phyloP scores from a whole-genome alignment of 2,797 vertebrate genomes.

The Neoniphon sammara region DNA sequence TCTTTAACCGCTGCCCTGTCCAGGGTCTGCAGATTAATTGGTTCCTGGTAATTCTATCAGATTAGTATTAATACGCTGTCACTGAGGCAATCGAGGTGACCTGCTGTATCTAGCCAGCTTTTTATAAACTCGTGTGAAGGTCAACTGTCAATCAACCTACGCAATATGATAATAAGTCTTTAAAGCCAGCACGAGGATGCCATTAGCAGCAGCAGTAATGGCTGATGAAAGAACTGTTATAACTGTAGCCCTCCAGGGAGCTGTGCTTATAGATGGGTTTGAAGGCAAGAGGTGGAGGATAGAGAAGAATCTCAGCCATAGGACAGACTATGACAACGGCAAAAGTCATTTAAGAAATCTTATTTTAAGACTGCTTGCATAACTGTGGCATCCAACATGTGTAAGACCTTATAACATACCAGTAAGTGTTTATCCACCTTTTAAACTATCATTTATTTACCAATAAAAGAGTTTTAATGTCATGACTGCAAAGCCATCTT shows the following conservation, averaged over 20 bases:
- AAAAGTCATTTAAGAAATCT: too few relatives aligned
- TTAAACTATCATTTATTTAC: background rate
- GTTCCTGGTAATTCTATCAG: slow-evolving; percentile 80
- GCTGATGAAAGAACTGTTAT: slow-evolving; percentile 73
- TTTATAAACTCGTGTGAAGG: slow-evolving; percentile 81
- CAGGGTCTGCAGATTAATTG: slow-evolving; percentile 77
- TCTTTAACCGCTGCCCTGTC: slow-evolving; percentile 69
- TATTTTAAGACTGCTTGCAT: slow-evolving; percentile 36
- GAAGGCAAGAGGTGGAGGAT: slow-evolving; percentile 29
- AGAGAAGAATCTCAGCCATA: slow-evolving; percentile 18
- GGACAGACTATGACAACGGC: too few relatives aligned
- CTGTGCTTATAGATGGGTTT: slow-evolving; percentile 53
- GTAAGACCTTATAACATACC: slow-evolving; percentile 14
- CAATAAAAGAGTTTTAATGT: slow-evolving; percentile 11
- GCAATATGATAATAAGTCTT: slow-evolving; percentile 81
- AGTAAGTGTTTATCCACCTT: background rate
- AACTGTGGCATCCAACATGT: slow-evolving; percentile 12
- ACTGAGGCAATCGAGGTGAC: slow-evolving; percentile 71
- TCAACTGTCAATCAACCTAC: slow-evolving; percentile 83
- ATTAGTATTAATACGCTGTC: slow-evolving; percentile 83
- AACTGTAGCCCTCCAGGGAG: slow-evolving; percentile 59
- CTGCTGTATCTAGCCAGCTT: slow-evolving; percentile 64
- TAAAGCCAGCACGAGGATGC: slow-evolving; percentile 70
- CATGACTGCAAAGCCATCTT: slow-evolving; percentile 8
- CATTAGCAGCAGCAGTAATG: slow-evolving; percentile 76